Percentiles rank a stretch among this genome's conserved stretches.
Conservation (phyloP, 2,113 vertebrate species). For the Heterochromis multidens region DNA sequence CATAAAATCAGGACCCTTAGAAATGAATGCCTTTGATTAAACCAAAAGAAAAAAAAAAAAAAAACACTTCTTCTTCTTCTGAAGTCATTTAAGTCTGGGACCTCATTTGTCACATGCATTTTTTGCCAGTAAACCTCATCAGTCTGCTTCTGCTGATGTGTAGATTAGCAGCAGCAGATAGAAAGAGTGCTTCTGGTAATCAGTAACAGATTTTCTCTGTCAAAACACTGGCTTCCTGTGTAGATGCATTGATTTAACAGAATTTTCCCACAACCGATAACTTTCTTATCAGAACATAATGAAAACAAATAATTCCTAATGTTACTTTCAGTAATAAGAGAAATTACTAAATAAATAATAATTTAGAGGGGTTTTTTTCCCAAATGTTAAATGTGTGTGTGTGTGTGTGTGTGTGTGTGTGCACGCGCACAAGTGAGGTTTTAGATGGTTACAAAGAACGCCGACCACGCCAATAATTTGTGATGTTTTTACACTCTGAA, state of each 20-base stretch:
- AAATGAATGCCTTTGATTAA: background rate
- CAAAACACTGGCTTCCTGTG: conserved; percentile 7
- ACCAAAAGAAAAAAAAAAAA: background rate
- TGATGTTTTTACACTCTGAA: background rate
- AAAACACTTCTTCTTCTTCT: too few species aligned
- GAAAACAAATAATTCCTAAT: background rate
- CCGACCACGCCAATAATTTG: background rate
- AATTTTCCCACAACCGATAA: background rate
- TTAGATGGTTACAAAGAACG: background rate
- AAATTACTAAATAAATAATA: too few species aligned
- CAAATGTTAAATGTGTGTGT: background rate
- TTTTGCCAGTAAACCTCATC: background rate
- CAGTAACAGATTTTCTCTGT: background rate
- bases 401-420: background rate
- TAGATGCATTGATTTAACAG: background rate
- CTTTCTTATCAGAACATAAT: background rate
- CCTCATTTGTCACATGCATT: background rate
- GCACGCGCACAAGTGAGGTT: background rate
- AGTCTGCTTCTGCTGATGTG: background rate
- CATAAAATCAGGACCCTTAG: background rate
- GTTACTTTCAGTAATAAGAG: background rate
- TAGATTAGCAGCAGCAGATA: background rate
- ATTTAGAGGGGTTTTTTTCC: background rate
- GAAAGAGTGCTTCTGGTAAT: background rate
- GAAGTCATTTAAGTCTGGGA: background rate